A percentile compares a stretch with the other conserved stretches of the same genome.
Evolutionary conservation across 1,140 invertebrate genomes (phyloP).

Genomic region (Bombyx mandarina): DNA sequence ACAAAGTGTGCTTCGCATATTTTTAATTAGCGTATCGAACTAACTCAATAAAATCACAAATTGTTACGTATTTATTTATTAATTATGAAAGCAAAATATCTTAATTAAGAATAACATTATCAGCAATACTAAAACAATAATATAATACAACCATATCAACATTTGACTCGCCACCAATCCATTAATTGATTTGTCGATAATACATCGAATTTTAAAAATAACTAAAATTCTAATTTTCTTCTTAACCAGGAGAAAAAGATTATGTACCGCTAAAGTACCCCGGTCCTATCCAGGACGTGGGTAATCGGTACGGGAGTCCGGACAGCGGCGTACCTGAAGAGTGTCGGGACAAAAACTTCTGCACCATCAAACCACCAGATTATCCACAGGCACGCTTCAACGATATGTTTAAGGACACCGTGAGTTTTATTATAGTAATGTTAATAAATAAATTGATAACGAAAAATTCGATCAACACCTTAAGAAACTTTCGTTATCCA

Average conservation of each 20-base stretch:
- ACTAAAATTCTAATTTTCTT: neutral
- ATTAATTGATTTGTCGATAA: neutral
- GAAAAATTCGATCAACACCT: too few species aligned
- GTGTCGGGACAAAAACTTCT: constrained; percentile 38
- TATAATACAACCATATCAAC: neutral
- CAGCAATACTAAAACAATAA: neutral
- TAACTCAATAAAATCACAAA: too few species aligned
- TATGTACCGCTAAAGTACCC: constrained; percentile 14
- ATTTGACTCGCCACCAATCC: neutral
- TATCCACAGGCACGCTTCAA: constrained; percentile 44
- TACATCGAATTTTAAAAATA: neutral
- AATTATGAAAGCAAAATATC: neutral
- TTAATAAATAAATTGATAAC: too few species aligned
- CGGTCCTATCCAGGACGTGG: constrained; percentile 15
- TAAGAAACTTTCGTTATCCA: too few species aligned
- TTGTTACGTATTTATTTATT: neutral
- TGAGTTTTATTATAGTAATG: constrained; percentile 19
- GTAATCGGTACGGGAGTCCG: constrained; percentile 10
- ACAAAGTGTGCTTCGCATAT: too few species aligned
- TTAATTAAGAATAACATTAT: neutral
- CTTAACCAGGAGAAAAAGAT: neutral
- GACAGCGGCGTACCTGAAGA: constrained; percentile 24
- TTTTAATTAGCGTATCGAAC: too few species aligned
- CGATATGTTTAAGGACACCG: constrained; percentile 37
- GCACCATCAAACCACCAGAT: constrained; percentile 37